Base-by-base conservation (phyloP, 2,113 vertebrate species). In the Alces alces region DNA sequence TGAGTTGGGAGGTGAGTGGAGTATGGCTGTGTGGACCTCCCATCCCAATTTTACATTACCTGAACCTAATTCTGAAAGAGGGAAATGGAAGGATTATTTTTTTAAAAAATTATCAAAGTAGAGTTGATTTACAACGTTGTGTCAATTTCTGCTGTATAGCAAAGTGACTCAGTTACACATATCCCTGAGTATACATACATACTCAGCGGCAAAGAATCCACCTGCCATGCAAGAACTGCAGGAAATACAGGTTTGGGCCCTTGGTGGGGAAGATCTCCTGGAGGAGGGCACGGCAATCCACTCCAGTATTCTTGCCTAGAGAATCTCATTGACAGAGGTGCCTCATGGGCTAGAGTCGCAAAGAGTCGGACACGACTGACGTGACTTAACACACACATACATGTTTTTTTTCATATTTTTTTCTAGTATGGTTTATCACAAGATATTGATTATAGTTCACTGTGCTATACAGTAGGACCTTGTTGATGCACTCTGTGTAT, bases 321-420 rank as follows among this genome's bases (percentile, higher is more conserved):
- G 12, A 61, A 30, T 61, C 58, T 27, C 70, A 27, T 76, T 25
- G 70, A 27, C 70, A 76, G 6, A 76, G 23, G 23, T 43, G 23
- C 39, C 36, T 43, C 5, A 0, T 3, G 2, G 70, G 36, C 36
- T 43, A 76, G 36, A 6, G 70, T 73, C 23, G 21, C 70, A 73
- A 73, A 73, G 23, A 73, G 70, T 25, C 6, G 0, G 36, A 43
- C 21, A 43, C 0, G 6, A 27, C 70, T 43, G 36, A 4, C 0
- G 1, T 43, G 36, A 76, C 36, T 73, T 39, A 25, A 25, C 36
- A 43, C 57, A n/a, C 28, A 50, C 5, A 19, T 50, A 33, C 16
- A 19, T 50, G 9, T 50, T 80, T 5, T 33, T 80, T 33, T 80
- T 80, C 78, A 33, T 80, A 33, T 50, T 50, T 80, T 80, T 47